Evolutionary conservation across 2,113 vertebrate species (phyloP).

Genomic region (Oryzias melastigma): DNA sequence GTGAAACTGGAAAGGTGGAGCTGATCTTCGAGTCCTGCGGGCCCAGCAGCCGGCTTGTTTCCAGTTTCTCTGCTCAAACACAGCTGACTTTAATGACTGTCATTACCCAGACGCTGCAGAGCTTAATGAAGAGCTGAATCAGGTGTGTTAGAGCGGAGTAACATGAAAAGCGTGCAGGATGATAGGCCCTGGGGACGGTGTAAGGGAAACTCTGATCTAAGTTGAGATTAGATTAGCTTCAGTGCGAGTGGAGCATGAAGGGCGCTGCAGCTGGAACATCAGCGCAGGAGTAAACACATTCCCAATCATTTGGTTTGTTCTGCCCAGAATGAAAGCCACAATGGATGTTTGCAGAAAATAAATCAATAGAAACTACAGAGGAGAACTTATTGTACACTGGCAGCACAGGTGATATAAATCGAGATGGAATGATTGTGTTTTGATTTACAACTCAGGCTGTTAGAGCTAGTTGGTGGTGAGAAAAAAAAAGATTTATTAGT

Average conservation of each 20-base stretch:
- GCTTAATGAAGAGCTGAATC: no score
- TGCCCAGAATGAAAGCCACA: background rate
- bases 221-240: conserved; percentile 1
- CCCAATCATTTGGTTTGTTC: background rate
- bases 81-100: no score
- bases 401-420: conserved; percentile 20
- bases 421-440: background rate
- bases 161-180: no score
- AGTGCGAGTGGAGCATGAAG: conserved; percentile 4
- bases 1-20: no score
- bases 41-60: no score
- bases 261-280: background rate
- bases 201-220: no score
- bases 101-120: no score
- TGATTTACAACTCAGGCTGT: background rate
- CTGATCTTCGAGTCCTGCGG: no score
- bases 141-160: no score
- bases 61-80: no score
- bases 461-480: background rate
- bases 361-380: background rate
- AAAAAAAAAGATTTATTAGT: no score
- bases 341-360: background rate
- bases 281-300: conserved; percentile 6
- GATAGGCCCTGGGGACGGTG: no score
- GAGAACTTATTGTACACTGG: conserved; percentile 1